Evolutionary conservation across 2,888 invertebrate genomes (phyloP), one percentile per base, ranked within the genome.

Genomic region (Itoplectis maculator): DNA sequence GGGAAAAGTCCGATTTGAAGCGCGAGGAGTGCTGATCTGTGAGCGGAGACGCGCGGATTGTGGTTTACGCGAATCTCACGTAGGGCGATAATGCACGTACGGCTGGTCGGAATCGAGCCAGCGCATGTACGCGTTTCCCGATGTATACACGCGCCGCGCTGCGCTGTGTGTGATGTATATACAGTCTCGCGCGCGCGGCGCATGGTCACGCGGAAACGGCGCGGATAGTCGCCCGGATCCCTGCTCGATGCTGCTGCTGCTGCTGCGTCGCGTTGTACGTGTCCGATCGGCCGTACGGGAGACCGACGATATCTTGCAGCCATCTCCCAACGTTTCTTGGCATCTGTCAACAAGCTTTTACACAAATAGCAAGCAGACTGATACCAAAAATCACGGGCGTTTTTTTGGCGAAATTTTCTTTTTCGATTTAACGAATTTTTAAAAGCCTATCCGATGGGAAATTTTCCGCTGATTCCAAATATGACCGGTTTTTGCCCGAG

Each of bases 31-130:
- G n/a, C n/a, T n/a, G n/a, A n/a, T n/a, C n/a, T n/a, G n/a, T n/a
- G n/a, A n/a, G n/a, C 20, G 59, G 69, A 18, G 37, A 49, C 13
- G n/a, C n/a, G 54, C 59, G 59, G 15, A 42, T 47, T 20, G 69
- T 61, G 59, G 42, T 69, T 77, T 69, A 69, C 40, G 69, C 29
- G 70, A 70, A 65, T 78, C 49, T 70, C 70, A 78, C 77, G 77
- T 78, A 70, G 42, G 9, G 29, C 63, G 77, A 78, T 78, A 78
- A 78, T 70, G 54, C 77, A 78, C 70, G 77, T 78, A 45, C 35
- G 18, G 1, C 13, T 37, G 42, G 40, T 49, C 47, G n/a, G n/a
- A 40, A 6, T 42, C 35, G 9, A 8, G 13, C 11, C 9, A 7
- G 20, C 0, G 15, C 47, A 35, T 56, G 29, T 56, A 35, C 0